Evolutionary conservation across 2,113 vertebrate genomes (phyloP), one percentile per base, ranked within the genome.

Genomic region (Grammomys surdaster): DNA sequence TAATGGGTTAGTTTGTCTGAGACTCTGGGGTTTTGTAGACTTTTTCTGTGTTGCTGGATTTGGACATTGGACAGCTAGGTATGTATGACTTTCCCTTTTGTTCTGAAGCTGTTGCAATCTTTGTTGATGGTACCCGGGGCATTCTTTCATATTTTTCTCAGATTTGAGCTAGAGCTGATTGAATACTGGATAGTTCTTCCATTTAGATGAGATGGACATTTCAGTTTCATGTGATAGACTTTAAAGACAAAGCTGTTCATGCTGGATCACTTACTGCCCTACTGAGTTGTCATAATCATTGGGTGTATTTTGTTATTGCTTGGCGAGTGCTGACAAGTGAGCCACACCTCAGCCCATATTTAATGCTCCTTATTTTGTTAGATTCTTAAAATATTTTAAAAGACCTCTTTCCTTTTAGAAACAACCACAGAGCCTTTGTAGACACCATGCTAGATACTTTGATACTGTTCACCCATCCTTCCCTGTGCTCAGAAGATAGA

Each of bases 341-440:
- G 80, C 54, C 80, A 40, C 70, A n/a, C 51, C 65, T 40, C 31
- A 72, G 36, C 67, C 36, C 26, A 24, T 84, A 75, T 63, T 90
- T 69, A 92, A 84, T 90, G 33, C 87, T 90, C 86, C 24, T 78
- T 43, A 95, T 95, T 95, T 97, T 95, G 36, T 56, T 94, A 89
- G 67, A 87, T 92, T 82, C 51, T 92, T 95, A 82, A 91, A 90
- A 72, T 95, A 80, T 91, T 95, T 96, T 94, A 86, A 33, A 36
- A 95, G 89, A 80, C 22, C 14, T 94, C 76, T 86, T 63, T 13
- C 11, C 26, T 95, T 69, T 91, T 73, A 81, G 69, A 87, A 81
- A 36, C 28, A 88, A 70, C 9, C 80, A 72, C 13, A 86, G 75
- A 92, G n/a, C 85, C 40, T 82, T 89, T 63, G 31, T 75, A 81